These are phyloP conservation scores for Schizothorax lantsangensis DNA, from an alignment of 2,797 vertebrate species.

Conservation along the genomic window DNA sequence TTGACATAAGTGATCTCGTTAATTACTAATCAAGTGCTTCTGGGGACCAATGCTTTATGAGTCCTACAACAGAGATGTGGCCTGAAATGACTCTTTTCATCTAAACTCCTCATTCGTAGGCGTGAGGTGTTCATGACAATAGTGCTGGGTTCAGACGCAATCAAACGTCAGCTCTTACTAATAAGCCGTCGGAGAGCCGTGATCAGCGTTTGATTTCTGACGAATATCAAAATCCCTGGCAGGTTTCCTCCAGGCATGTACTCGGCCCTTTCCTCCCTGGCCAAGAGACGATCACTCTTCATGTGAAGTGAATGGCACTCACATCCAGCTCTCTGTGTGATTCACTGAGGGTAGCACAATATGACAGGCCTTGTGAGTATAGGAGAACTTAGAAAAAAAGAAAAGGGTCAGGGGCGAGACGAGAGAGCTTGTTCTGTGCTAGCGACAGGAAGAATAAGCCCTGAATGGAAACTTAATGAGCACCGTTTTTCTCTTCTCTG, in stretches of 20 bases:
- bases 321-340: conserved; percentile 37
- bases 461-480: conserved; percentile 35
- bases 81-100: conserved; percentile 26
- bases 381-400: conserved; percentile 8
- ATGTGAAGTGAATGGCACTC: conserved; percentile 46
- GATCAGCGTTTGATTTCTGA: conserved; percentile 39
- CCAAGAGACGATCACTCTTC: conserved; percentile 38
- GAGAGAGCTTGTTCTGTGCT: conserved; percentile 25
- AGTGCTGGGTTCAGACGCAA: conserved; percentile 31
- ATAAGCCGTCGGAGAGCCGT: conserved; percentile 21
- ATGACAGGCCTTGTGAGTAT: conserved; percentile 27
- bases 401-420: neutral
- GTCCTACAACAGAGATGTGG: neutral
- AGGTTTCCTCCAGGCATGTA: conserved; percentile 38
- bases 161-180: conserved; percentile 46
- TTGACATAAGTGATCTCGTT: conserved; percentile 2
- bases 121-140: conserved; percentile 4
- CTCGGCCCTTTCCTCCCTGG: conserved; percentile 9
- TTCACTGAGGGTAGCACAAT: conserved; percentile 33
- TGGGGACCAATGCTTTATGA: neutral
- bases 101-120: neutral
- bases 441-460: conserved; percentile 3
- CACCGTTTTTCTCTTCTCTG: neutral
- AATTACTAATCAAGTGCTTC: conserved; percentile 23
- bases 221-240: conserved; percentile 24